Percentiles rank a stretch among this genome's conserved stretches.
Evolutionary conservation across 2,797 vertebrate species (phyloP).

Genomic region (Monodelphis domestica): DNA sequence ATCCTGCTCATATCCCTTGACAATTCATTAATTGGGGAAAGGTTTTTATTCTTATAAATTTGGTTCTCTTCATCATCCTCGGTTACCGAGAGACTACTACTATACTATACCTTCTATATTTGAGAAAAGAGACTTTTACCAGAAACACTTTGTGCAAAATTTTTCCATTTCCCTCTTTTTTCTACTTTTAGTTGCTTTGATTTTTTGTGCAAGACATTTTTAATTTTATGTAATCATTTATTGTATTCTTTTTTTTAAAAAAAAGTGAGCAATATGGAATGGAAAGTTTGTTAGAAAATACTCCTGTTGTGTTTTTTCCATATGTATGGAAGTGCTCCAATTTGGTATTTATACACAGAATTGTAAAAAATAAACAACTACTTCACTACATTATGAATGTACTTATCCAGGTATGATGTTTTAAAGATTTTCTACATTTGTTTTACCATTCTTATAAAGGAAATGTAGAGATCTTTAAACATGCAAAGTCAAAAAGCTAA

Average conservation of each 20-base stretch:
- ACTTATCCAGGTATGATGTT: slow-evolving; percentile 24
- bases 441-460: neutral
- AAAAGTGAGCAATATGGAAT: neutral
- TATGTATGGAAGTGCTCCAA: neutral
- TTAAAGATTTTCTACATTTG: slow-evolving; percentile 13
- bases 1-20: neutral
- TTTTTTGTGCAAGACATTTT: too few relatives aligned
- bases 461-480: slow-evolving; percentile 25
- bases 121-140: neutral
- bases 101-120: too few relatives aligned
- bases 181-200: neutral
- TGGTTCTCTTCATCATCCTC: neutral
- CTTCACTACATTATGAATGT: neutral
- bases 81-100: too few relatives aligned
- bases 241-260: neutral
- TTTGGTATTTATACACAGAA: neutral
- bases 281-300: neutral
- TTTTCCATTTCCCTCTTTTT: neutral
- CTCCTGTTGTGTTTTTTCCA: neutral
- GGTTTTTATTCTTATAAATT: neutral
- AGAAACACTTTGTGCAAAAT: neutral
- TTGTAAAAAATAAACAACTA: neutral
- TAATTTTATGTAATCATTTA: too few relatives aligned
- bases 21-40: neutral
- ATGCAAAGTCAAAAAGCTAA: neutral